Base-by-base conservation (phyloP, 2,113 vertebrate species). In the Upupa epops region DNA sequence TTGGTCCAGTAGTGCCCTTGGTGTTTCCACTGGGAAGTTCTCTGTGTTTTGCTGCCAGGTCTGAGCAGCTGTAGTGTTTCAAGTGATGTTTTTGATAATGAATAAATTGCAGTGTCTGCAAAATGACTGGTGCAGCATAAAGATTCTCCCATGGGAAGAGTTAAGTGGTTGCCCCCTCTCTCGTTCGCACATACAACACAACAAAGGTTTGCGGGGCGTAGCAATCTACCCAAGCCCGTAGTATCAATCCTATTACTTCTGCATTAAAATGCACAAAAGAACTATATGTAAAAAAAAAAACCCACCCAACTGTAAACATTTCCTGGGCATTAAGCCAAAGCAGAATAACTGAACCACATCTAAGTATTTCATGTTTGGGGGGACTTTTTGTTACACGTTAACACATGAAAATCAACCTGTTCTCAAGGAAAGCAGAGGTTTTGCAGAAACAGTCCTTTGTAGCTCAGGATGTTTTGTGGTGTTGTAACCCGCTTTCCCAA, bases 271-370 rank as follows among this genome's bases (percentile, higher is more conserved):
- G 73, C 56, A 36, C 9, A 2, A 46, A 59, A 88, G 60, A 92
- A 69, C 37, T 56, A 1, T 3, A 8, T 20, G 70, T 68, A 29
- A 45, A 87, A 69, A 75, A 29, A 29, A 87, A 69, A 75, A 29
- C 29, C 37, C 11, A 42, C 46, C 55, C n/a, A 49, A 81, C n/a
- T n/a, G n/a, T n/a, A n/a, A 79, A 81, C 83, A 68, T 25, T 68
- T 71, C 58, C 77, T 92, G 83, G 83, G 70, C 81, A 75, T 31
- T 54, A 76, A 89, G 55, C 66, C 71, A 91, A 87, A 45, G 72
- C 31, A 59, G 85, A 60, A 83, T 80, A 73, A 86, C 80, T 73
- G 63, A 48, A 76, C 55, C 24, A 6, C 42, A 7, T 45, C 5
- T 4, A 72, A 90, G 9, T 29, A 26, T 59, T 82, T 87, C 16